Evolutionary conservation across 2,113 vertebrate species (phyloP).

Genomic region (Lontra canadensis): DNA sequence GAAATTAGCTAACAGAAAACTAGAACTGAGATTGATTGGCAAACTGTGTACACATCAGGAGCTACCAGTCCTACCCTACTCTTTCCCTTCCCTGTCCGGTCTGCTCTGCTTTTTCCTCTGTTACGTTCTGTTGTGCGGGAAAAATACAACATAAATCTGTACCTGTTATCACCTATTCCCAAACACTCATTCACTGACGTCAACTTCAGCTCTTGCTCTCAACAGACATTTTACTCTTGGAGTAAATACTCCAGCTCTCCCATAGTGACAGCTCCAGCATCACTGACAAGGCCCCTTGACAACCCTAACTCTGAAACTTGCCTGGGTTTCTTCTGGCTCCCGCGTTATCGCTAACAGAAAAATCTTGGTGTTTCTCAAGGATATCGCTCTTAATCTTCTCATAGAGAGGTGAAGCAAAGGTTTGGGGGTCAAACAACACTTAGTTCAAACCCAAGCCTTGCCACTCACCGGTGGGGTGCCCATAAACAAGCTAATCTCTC

Average conservation of each 20-base stretch:
- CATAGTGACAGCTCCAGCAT: background rate
- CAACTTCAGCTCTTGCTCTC: background rate
- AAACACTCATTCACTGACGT: background rate
- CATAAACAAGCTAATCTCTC: background rate
- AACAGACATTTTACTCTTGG: background rate
- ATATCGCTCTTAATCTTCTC: background rate
- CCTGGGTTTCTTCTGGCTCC: background rate
- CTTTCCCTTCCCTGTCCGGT: background rate
- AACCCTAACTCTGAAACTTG: background rate
- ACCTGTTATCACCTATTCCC: no score
- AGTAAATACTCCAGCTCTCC: background rate
- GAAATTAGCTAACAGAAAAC: background rate
- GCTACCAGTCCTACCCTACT: fast-evolving
- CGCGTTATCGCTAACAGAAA: background rate
- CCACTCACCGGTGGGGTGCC: no score
- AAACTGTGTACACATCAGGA: fast-evolving
- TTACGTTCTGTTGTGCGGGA: fast-evolving
- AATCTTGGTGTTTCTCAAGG: background rate
- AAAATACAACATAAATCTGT: fast-evolving
- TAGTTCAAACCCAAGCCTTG: background rate
- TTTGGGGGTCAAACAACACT: background rate
- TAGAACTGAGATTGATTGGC: fast-evolving
- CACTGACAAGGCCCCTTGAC: background rate
- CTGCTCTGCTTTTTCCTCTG: background rate
- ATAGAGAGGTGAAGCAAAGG: background rate